phyloP scores from a whole-genome alignment of 2,888 invertebrate species.

The Heliconius ismenius region DNA sequence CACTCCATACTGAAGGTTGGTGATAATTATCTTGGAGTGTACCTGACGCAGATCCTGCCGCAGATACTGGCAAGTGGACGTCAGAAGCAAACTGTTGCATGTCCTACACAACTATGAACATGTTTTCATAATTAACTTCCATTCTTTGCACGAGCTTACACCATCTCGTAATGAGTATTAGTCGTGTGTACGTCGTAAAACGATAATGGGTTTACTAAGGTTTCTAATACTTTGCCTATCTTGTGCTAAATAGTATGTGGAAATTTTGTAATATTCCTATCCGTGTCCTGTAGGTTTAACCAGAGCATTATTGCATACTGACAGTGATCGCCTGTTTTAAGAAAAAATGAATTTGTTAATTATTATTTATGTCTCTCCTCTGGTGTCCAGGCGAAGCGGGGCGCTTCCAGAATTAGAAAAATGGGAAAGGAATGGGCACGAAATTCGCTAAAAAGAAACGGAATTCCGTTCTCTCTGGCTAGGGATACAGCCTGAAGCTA shows the following conservation, averaged over 20 bases:
- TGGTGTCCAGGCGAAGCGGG: too few species aligned
- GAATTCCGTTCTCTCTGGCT: too few species aligned
- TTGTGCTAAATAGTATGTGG: background rate
- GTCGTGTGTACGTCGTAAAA: constrained; percentile 4
- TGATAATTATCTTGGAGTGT: constrained; percentile 36
- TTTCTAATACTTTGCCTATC: background rate
- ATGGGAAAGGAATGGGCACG: too few species aligned
- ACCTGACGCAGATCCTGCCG: constrained; percentile 28
- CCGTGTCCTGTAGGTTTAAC: background rate
- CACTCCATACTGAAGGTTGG: constrained; percentile 34
- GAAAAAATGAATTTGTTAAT: background rate
- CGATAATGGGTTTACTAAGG: constrained; percentile 1
- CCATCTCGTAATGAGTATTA: constrained; percentile 8
- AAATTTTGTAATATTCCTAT: constrained; percentile 6
- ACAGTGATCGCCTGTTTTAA: background rate
- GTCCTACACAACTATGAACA: constrained; percentile 10
- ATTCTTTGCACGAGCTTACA: constrained; percentile 4
- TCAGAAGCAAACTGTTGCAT: constrained; percentile 21
- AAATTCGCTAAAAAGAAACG: too few species aligned
- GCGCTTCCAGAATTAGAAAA: too few species aligned
- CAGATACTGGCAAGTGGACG: constrained; percentile 13
- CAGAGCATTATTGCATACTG: too few species aligned
- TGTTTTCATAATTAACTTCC: constrained; percentile 23
- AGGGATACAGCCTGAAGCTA: too few species aligned
- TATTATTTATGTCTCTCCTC: too few species aligned